Conservation (phyloP, 2,113 vertebrate genomes). For the Myotis lucifugus region DNA sequence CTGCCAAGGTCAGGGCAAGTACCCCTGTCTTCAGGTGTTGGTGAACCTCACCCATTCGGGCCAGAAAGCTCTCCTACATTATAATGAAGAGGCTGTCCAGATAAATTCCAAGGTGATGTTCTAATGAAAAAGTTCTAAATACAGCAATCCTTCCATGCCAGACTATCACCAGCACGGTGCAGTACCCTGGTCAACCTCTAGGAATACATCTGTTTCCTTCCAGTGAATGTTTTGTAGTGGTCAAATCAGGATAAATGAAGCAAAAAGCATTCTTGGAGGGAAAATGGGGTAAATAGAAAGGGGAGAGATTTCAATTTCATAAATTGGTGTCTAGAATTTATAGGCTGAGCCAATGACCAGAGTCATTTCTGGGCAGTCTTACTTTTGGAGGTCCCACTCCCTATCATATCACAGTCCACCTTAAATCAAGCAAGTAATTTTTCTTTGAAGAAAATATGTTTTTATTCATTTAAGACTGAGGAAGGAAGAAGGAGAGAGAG, state of each 20-base stretch:
- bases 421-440: background rate
- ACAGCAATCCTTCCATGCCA: background rate
- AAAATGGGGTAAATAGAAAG: background rate
- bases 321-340: background rate
- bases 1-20: slow-evolving; percentile 78
- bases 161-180: background rate
- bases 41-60: slow-evolving; percentile 84
- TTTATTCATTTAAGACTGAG: too few species aligned
- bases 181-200: background rate
- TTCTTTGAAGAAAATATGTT: too few species aligned
- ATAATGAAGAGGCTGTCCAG: slow-evolving; percentile 86
- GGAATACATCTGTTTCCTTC: background rate
- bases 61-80: slow-evolving; percentile 82
- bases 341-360: background rate
- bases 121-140: background rate
- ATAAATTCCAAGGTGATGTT: slow-evolving; percentile 83
- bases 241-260: background rate
- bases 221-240: background rate
- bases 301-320: background rate
- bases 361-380: background rate
- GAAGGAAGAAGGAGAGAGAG: too few species aligned
- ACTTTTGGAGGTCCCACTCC: background rate
- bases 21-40: slow-evolving; percentile 85
- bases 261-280: background rate
- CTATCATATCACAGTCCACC: background rate